Evolutionary conservation across 2,113 vertebrate genomes (phyloP).

Genomic region (Oriolus oriolus): DNA sequence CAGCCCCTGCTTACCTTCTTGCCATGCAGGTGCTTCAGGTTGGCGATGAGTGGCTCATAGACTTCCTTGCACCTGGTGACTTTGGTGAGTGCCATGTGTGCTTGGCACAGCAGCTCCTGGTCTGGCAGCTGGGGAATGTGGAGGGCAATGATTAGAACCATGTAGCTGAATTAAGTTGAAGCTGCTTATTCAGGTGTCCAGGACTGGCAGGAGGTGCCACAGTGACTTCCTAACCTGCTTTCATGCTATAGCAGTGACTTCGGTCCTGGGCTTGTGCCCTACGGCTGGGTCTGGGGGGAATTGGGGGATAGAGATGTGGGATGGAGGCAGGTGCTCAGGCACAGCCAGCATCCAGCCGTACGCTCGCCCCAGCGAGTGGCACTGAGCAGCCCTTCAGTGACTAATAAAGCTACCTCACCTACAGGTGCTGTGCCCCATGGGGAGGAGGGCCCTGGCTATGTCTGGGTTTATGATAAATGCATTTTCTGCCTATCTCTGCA

Average conservation of each 20-base stretch:
- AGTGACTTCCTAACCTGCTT: neutral
- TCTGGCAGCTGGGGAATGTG: fast-evolving
- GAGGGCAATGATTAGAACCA: fast-evolving
- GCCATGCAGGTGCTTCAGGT: neutral
- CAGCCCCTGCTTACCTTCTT: neutral
- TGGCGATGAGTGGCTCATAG: neutral
- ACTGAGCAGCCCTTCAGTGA: neutral
- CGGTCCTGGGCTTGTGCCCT: neutral
- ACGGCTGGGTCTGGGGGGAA: fast-evolving
- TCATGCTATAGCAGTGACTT: fast-evolving
- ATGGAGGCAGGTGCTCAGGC: fast-evolving
- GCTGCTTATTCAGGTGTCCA: neutral
- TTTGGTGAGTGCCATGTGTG: neutral
- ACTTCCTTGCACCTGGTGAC: neutral
- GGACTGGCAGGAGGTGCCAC: neutral
- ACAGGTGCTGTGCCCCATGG: neutral
- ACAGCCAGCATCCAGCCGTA: fast-evolving
- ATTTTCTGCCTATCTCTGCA: fast-evolving
- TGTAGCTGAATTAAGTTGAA: fast-evolving
- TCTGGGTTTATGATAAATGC: fast-evolving
- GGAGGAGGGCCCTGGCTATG: fast-evolving
- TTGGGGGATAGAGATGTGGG: neutral
- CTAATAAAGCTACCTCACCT: neutral
- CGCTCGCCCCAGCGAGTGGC: fast-evolving
- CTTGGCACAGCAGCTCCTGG: slow-evolving; percentile 35